Evolutionary conservation across 2,113 vertebrate species (phyloP).

Genomic region (Epinephelus lanceolatus): DNA sequence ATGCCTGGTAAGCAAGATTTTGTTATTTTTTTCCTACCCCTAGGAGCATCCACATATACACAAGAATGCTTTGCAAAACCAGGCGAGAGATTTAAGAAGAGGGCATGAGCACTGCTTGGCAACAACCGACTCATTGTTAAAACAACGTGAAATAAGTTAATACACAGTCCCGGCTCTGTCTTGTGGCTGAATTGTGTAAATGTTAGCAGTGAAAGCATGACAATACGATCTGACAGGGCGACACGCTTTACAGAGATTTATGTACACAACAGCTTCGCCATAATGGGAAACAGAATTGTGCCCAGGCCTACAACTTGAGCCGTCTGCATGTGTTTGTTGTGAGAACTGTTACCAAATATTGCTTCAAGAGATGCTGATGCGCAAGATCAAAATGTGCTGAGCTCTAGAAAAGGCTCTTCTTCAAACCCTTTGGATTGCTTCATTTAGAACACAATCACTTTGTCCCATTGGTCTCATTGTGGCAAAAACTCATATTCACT

Average conservation of each 20-base stretch:
- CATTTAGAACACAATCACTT: conserved; percentile 74
- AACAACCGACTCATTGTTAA: conserved; percentile 36
- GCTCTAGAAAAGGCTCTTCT: conserved; percentile 48
- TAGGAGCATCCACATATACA: conserved; percentile 43
- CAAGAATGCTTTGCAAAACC: conserved; percentile 34
- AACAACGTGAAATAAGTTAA: conserved; percentile 34
- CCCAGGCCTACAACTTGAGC: conserved; percentile 4
- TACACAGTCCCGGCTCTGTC: conserved; percentile 1
- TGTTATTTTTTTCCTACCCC: conserved; percentile 20
- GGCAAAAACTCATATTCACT: conserved; percentile 69
- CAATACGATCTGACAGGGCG: conserved; percentile 41
- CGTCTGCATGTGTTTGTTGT: conserved; percentile 24
- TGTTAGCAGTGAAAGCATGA: conserved; percentile 10
- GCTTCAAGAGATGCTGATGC: conserved; percentile 67
- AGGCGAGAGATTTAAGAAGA: conserved; percentile 32
- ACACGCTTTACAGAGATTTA: conserved; percentile 44
- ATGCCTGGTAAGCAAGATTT: conserved; percentile 49
- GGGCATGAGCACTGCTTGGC: conserved; percentile 4
- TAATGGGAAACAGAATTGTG: conserved; percentile 24
- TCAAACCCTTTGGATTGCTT: conserved; percentile 62
- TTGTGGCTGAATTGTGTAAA: conserved; percentile 34
- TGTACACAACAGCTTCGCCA: conserved; percentile 39
- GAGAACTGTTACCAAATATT: conserved; percentile 46
- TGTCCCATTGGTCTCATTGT: conserved; percentile 73
- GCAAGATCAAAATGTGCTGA: conserved; percentile 67